Base-by-base conservation (phyloP, 2,888 invertebrate genomes). In the Drosophila subquinaria region DNA sequence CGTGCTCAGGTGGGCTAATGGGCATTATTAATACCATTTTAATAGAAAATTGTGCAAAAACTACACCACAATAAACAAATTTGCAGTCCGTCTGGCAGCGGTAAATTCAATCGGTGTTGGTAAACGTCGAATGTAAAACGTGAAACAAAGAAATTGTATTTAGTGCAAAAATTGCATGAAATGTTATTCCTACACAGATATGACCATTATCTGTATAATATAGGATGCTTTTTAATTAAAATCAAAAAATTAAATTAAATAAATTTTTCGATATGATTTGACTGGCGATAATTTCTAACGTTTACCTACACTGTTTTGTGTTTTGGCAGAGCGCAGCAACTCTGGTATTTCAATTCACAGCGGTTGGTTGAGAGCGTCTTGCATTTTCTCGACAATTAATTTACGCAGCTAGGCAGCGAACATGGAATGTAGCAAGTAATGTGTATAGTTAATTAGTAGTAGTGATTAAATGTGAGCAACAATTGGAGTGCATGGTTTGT, bases 1-100 rank as follows among this genome's bases (percentile, higher is more conserved):
- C 92, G 42, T 90, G 88, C 57, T 90, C 90, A 2, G 92, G 92
- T 13, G 88, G 82, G 38, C 82, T 85, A 66, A 93, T 88, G 43
- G 86, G 82, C 62, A 83, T 87, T 63, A 92, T 92, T 67, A 92
- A 73, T 61, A 91, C 92, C 92, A 92, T 92, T 80, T 84, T 79
- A 76, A 82, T 87, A 70, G 71, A 77, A 56, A 63, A 79, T 35
- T 71, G 35, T 50, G 59, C 69, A 57, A 74, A 72, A 80, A 71
- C 48, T 27, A 69, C 71, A 63, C 70, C 53, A 69, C 48, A 68
- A 59, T 67, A 72, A 79, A 69, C 59, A 75, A 50, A 66, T 63
- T 76, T 57, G 66, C 68, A 57, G 65, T 61, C 63, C 45, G 76
- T 78, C 76, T 78, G 74, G 74, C 76, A 76, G 76, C 76, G 78